A percentile compares a stretch with the other conserved stretches of the same genome.
Evolutionary conservation across 2,113 vertebrate species (phyloP).

Genomic region (Petrocephalus microphthalmus): DNA sequence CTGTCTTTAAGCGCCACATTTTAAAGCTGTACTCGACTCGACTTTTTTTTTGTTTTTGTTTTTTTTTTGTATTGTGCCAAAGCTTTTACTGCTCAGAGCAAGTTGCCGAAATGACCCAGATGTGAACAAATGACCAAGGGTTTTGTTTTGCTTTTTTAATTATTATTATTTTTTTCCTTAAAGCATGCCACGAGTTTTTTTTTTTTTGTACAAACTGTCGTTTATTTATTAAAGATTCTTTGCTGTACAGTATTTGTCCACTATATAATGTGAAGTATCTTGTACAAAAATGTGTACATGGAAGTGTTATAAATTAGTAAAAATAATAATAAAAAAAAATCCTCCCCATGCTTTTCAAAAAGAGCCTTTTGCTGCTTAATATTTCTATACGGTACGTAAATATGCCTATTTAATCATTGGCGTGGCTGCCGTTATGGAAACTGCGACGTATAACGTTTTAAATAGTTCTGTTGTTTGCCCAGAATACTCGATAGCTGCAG

Average conservation of each 20-base stretch:
- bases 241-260: slow-evolving; percentile 78
- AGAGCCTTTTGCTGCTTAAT: slow-evolving; percentile 37
- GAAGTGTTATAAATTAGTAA: slow-evolving; percentile 68
- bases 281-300: slow-evolving; percentile 77
- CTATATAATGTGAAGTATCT: slow-evolving; percentile 88
- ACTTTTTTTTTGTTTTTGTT: background rate
- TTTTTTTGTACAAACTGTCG: slow-evolving; percentile 49
- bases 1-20: slow-evolving; percentile 53
- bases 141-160: slow-evolving; percentile 6
- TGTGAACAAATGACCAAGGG: slow-evolving; percentile 26
- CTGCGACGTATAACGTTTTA: background rate
- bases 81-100: slow-evolving; percentile 77
- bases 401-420: background rate
- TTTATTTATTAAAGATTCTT: slow-evolving; percentile 73
- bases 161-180: slow-evolving; percentile 43
- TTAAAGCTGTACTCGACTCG: slow-evolving; percentile 50
- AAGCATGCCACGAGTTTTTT: slow-evolving; percentile 46
- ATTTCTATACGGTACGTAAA: background rate
- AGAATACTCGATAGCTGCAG: background rate
- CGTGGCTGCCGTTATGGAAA: background rate
- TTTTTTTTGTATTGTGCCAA: slow-evolving; percentile 62
- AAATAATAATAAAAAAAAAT: slow-evolving; percentile 45
- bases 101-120: slow-evolving; percentile 43
- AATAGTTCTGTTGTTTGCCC: background rate
- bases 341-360: slow-evolving; percentile 56